Evolutionary conservation across 1,140 invertebrate genomes (phyloP).

Genomic region (Drosophila orena): DNA sequence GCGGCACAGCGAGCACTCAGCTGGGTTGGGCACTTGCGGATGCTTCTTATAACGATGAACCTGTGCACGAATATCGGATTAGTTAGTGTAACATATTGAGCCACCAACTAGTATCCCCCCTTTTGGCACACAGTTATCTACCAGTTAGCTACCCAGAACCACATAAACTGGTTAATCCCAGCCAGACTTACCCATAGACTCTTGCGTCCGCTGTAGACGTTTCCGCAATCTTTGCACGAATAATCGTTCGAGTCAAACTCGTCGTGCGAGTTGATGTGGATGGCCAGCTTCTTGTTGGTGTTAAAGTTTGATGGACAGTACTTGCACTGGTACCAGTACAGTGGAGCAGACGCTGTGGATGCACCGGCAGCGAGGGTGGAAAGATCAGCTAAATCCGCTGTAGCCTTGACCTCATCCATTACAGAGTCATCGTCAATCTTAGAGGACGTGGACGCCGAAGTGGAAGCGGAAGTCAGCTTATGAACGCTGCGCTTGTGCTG

Average conservation of each 20-base stretch:
- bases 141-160: too few species aligned
- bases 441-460: slow-evolving; percentile 6
- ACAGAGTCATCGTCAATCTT: slow-evolving; percentile 24
- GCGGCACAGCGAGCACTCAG: slow-evolving; percentile 76
- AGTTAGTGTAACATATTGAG: neutral
- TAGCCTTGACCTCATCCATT: slow-evolving; percentile 6
- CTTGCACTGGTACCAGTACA: slow-evolving; percentile 84
- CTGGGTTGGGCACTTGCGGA: slow-evolving; percentile 80
- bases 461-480: slow-evolving; percentile 29
- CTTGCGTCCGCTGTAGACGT: slow-evolving; percentile 83
- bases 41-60: slow-evolving; percentile 85
- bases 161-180: neutral
- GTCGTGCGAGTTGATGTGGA: slow-evolving; percentile 84
- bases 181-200: slow-evolving; percentile 77
- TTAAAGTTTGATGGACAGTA: slow-evolving; percentile 84
- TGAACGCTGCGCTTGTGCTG: slow-evolving; percentile 73
- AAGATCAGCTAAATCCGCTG: slow-evolving; percentile 26
- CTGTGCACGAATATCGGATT: slow-evolving; percentile 10
- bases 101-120: too few species aligned
- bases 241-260: slow-evolving; percentile 84
- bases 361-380: neutral
- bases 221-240: slow-evolving; percentile 84
- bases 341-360: slow-evolving; percentile 23
- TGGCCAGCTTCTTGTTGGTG: slow-evolving; percentile 84
- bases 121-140: too few species aligned